A percentile compares a stretch with the other conserved stretches of the same genome.
Evolutionary conservation across 2,113 vertebrate species (phyloP).

Genomic region (Pleuronectes platessa): DNA sequence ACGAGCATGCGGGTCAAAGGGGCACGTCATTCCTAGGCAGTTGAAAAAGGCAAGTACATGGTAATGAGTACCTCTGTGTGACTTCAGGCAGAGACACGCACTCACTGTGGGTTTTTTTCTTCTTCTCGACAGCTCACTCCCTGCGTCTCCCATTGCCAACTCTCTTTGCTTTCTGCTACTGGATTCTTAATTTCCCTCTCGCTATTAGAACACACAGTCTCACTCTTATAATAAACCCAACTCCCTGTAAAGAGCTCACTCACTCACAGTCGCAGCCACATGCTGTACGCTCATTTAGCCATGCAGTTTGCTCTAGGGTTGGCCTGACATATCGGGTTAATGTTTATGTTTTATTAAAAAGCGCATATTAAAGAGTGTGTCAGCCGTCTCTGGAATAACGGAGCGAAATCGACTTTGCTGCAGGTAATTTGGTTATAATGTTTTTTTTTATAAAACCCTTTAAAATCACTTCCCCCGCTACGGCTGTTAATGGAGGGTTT

Average conservation of each 20-base stretch:
- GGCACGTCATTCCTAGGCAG: conserved; percentile 62
- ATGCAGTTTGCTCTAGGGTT: conserved; percentile 46
- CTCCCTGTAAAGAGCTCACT: conserved; percentile 13
- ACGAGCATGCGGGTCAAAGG: conserved; percentile 68
- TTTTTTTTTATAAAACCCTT: conserved; percentile 13
- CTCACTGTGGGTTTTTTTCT: background rate
- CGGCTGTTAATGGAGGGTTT: conserved; percentile 5
- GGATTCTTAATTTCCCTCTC: conserved; percentile 16
- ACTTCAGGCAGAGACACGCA: conserved; percentile 19
- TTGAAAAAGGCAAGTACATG: conserved; percentile 67
- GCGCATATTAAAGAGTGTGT: conserved; percentile 39
- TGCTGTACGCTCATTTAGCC: conserved; percentile 41
- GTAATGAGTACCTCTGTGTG: conserved; percentile 63
- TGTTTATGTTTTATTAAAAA: conserved; percentile 64
- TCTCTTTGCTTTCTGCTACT: conserved; percentile 1
- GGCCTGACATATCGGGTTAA: conserved; percentile 41
- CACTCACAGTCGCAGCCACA: conserved; percentile 9
- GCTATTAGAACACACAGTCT: conserved; percentile 16
- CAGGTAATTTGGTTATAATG: conserved; percentile 13
- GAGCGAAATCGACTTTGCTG: background rate
- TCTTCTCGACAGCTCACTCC: background rate
- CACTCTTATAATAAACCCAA: conserved; percentile 33
- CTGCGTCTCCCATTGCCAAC: background rate
- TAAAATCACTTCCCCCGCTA: background rate
- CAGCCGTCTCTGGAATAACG: conserved; percentile 19